Evolutionary conservation across 92 coral and sea anemone species (phyloP).

Genomic region (Umimayanthus chanpuru): DNA sequence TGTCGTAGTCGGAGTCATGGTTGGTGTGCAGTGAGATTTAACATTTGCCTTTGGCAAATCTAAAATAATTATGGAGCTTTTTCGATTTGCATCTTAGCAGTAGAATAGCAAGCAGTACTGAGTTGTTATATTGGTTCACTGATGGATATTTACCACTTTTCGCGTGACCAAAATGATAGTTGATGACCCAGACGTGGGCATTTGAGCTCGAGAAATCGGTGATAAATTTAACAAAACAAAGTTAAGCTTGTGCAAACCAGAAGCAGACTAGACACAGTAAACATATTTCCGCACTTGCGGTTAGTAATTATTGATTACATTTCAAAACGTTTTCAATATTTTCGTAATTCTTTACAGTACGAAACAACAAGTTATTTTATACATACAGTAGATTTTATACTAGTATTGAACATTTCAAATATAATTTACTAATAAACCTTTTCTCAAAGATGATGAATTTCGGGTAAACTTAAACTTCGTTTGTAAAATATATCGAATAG

Average conservation of each 20-base stretch:
- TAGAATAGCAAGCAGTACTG: neutral
- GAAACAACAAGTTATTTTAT: neutral
- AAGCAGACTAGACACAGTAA: neutral
- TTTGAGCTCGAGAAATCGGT: neutral
- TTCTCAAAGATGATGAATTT: no score
- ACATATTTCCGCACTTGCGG: conserved; percentile 4
- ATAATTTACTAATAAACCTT: no score
- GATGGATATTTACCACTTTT: neutral
- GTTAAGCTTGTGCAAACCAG: no score
- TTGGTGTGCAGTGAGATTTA: neutral
- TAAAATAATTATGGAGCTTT: no score
- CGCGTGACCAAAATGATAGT: conserved; percentile 15
- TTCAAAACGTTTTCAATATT: neutral
- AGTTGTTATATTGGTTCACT: neutral
- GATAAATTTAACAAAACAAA: neutral
- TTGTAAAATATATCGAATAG: no score
- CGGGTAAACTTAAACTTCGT: no score
- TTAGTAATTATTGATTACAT: neutral
- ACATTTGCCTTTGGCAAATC: neutral
- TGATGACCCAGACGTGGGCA: neutral
- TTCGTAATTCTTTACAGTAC: neutral
- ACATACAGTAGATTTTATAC: no score
- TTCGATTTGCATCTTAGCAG: neutral
- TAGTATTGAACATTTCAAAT: no score
- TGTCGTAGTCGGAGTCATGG: no score